A percentile compares a stretch with the other conserved stretches of the same genome.
These are phyloP conservation scores for Ips typographus DNA, from an alignment of 1,140 invertebrate genomes.

Conservation along the genomic window DNA sequence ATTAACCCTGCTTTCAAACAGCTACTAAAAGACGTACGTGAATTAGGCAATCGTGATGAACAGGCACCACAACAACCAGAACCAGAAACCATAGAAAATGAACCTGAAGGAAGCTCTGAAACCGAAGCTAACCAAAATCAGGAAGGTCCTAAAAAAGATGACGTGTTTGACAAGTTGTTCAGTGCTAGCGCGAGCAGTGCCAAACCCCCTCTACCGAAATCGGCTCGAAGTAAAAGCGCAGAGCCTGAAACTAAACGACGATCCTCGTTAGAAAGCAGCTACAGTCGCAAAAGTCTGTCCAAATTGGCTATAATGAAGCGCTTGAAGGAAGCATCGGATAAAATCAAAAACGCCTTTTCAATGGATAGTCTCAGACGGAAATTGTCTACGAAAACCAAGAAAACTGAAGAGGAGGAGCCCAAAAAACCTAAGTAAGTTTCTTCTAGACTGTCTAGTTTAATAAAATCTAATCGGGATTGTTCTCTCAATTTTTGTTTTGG, in stretches of 20 bases:
- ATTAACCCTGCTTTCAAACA: constrained; percentile 34
- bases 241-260: constrained; percentile 47
- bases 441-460: no score
- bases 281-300: constrained; percentile 48
- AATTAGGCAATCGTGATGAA: constrained; percentile 10
- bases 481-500: no score
- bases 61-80: constrained; percentile 8
- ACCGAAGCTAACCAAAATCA: neutral
- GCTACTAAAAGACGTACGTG: constrained; percentile 25
- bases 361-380: constrained; percentile 28
- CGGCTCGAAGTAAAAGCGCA: constrained; percentile 41
- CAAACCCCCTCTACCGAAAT: constrained; percentile 1
- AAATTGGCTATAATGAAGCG: constrained; percentile 47
- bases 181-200: constrained; percentile 18
- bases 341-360: constrained; percentile 44
- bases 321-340: constrained; percentile 43
- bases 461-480: no score
- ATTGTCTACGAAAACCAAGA: constrained; percentile 1
- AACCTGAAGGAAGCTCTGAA: neutral
- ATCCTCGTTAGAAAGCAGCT: constrained; percentile 48
- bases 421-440: no score
- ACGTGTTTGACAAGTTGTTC: constrained; percentile 34
- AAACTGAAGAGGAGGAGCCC: constrained; percentile 14
- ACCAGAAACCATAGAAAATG: neutral
- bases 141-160: constrained; percentile 8